Percentiles rank a stretch among this genome's conserved stretches.
phyloP scores from a whole-genome alignment of 2,797 vertebrate species.

The Bovichtus diacanthus region DNA sequence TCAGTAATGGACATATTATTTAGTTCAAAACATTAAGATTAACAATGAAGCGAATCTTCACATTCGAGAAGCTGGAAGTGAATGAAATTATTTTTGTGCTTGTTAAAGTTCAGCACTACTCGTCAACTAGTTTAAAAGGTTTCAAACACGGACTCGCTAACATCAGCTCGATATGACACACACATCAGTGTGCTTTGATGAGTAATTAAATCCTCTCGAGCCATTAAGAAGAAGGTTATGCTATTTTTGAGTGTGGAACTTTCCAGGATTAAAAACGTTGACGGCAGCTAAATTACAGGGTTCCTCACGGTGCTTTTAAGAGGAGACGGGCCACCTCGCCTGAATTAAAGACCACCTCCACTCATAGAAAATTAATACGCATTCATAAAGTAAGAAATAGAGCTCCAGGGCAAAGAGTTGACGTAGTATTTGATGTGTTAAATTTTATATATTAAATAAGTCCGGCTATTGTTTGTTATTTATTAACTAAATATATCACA shows the following conservation, averaged over 20 bases:
- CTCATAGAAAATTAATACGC: neutral
- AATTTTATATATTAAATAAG: neutral
- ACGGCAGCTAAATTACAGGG: slow-evolving; percentile 19
- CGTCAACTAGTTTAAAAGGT: neutral
- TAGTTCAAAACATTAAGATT: too few relatives aligned
- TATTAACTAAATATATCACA: neutral
- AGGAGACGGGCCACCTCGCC: too few relatives aligned
- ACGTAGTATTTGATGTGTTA: too few relatives aligned
- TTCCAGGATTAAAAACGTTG: neutral
- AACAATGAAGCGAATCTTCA: too few relatives aligned
- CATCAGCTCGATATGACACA: neutral
- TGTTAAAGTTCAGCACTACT: neutral
- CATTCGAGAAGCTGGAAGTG: neutral
- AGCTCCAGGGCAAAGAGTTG: neutral
- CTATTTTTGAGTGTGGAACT: neutral
- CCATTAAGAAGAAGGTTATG: neutral
- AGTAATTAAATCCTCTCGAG: neutral
- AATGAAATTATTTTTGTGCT: neutral
- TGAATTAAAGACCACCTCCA: neutral
- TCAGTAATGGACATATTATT: neutral
- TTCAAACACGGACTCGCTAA: neutral
- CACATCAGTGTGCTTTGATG: neutral
- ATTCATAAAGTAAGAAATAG: neutral
- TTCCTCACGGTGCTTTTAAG: neutral
- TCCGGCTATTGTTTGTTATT: neutral